Conservation (phyloP, 1,140 invertebrate species). For the Drosophila ananassae region DNA sequence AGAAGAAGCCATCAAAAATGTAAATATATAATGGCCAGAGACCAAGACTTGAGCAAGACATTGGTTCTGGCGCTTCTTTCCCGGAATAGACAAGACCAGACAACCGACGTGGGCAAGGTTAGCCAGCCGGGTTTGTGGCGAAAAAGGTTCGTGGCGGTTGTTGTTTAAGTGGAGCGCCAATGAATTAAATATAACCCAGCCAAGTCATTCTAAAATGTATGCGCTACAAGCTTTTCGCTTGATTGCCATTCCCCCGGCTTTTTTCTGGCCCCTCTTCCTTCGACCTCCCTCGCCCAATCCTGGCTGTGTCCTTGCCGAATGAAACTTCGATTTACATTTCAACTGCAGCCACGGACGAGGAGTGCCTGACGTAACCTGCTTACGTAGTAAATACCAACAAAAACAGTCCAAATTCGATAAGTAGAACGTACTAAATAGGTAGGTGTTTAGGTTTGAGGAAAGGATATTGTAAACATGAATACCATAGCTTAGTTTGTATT, state of each 20-base stretch:
- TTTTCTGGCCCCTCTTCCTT: neutral
- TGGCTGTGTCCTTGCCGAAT: slow-evolving; percentile 61
- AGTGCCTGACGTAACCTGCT: slow-evolving; percentile 62
- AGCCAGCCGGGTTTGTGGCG: slow-evolving; percentile 12
- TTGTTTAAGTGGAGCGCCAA: slow-evolving; percentile 72
- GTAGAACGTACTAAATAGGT: neutral
- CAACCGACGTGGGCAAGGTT: slow-evolving; percentile 4
- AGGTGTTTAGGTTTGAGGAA: no score
- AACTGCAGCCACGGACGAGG: slow-evolving; percentile 56
- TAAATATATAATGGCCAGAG: slow-evolving; percentile 68
- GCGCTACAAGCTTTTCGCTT: slow-evolving; percentile 74
- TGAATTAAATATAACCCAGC: slow-evolving; percentile 76
- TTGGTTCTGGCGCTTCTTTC: slow-evolving; percentile 26
- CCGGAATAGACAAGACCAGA: slow-evolving; percentile 52
- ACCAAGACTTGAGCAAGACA: slow-evolving; percentile 36
- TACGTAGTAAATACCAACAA: slow-evolving; percentile 17
- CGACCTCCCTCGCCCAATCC: neutral
- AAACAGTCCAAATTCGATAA: slow-evolving; percentile 13
- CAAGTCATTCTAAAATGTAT: slow-evolving; percentile 75
- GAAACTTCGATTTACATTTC: slow-evolving; percentile 78
- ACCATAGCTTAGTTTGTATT: no score
- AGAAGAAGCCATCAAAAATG: slow-evolving; percentile 70
- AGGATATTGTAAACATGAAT: no score
- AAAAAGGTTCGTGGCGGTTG: slow-evolving; percentile 12
- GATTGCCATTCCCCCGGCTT: slow-evolving; percentile 64